Percentiles rank a stretch among this genome's conserved stretches.
Evolutionary conservation across 2,113 vertebrate species (phyloP).

Genomic region (Terrapene triunguis): DNA sequence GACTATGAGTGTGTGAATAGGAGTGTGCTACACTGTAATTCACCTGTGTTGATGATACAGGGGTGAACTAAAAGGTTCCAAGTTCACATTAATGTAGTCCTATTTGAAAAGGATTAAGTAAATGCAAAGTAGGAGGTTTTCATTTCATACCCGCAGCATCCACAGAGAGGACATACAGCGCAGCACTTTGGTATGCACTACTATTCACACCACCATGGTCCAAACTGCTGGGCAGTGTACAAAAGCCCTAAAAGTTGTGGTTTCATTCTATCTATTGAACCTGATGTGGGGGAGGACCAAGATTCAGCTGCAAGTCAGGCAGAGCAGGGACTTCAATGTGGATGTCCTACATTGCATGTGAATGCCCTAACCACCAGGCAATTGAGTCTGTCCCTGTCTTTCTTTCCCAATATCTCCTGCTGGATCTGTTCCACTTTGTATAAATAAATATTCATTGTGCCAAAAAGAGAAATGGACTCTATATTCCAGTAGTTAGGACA

Average conservation of each 20-base stretch:
- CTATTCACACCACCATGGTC: background rate
- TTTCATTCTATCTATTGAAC: background rate
- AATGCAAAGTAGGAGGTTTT: background rate
- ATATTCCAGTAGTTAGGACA: background rate
- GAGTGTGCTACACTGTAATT: background rate
- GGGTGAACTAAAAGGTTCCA: background rate
- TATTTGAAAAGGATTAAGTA: background rate
- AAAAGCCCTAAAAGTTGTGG: background rate
- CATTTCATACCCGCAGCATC: background rate
- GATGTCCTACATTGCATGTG: too few species aligned
- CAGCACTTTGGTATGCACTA: background rate
- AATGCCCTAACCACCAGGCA: too few species aligned
- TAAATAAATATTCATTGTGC: background rate
- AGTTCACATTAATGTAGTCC: background rate
- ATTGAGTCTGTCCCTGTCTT: background rate
- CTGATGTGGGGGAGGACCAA: background rate
- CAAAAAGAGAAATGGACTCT: background rate
- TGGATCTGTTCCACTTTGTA: background rate
- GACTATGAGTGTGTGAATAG: too few species aligned
- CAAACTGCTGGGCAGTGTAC: background rate
- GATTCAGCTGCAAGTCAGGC: background rate
- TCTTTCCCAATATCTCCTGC: background rate
- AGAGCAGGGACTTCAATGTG: too few species aligned
- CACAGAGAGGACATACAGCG: background rate
- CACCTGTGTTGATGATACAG: background rate